Evolutionary conservation across 2,113 vertebrate genomes (phyloP).

Genomic region (Campylomormyrus numenius): DNA sequence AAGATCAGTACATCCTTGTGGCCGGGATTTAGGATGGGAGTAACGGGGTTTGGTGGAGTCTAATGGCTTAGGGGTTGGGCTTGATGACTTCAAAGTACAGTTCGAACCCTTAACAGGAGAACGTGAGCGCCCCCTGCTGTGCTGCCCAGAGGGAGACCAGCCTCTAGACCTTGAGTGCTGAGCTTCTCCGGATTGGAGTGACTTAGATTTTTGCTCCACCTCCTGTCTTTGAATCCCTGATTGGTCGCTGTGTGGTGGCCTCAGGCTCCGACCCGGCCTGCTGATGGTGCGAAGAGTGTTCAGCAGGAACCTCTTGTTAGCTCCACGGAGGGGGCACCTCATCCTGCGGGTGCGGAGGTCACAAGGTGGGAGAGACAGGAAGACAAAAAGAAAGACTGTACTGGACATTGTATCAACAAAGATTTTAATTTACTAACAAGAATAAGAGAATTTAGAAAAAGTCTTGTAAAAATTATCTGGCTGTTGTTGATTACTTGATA

Average conservation of each 20-base stretch:
- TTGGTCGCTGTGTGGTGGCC: slow-evolving; percentile 41
- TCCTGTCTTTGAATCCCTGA: slow-evolving; percentile 25
- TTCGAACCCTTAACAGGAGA: slow-evolving; percentile 9
- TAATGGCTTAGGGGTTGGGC: not conserved
- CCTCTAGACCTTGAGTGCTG: slow-evolving; percentile 28
- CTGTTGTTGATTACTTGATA: not conserved
- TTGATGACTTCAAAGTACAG: not conserved
- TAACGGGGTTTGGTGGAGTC: not conserved
- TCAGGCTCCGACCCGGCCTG: slow-evolving; percentile 46
- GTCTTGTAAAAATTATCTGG: not conserved
- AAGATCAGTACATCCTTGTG: not conserved
- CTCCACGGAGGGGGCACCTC: slow-evolving; percentile 85
- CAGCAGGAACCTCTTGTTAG: slow-evolving; percentile 92
- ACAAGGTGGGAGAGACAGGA: slow-evolving; percentile 7
- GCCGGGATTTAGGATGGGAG: not conserved
- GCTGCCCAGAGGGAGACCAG: not conserved
- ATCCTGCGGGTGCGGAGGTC: slow-evolving; percentile 66
- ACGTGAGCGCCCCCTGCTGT: not conserved
- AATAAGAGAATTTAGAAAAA: not conserved
- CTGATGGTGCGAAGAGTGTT: slow-evolving; percentile 87
- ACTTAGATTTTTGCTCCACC: slow-evolving; percentile 30
- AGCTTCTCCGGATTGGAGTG: slow-evolving; percentile 37
- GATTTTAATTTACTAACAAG: not conserved
- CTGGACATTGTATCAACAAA: not conserved
- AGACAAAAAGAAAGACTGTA: not conserved